Evolutionary conservation across 2,797 vertebrate genomes (phyloP), one percentile per base, ranked within the genome.

Genomic region (Cynodonichthys magdalenae): DNA sequence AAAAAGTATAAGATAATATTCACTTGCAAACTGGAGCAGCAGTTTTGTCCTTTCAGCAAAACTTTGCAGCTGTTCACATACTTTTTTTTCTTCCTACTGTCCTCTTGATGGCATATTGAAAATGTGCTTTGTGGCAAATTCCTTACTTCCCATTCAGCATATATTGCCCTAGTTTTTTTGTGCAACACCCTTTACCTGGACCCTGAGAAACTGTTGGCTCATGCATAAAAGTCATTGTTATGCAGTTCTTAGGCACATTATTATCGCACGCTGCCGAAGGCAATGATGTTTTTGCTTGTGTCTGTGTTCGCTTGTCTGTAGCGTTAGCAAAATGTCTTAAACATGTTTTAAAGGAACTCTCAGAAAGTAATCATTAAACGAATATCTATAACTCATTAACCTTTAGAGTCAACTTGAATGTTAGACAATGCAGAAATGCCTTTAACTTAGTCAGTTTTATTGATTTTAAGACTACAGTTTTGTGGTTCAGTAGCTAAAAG

Each of bases 31-130:
- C 47, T 71, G 53, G 61, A 67, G 36, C 24, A 48, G 41, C 54
- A 49, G 39, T 75, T 75, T 19, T 74, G 79, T 73, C 52, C 41
- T 28, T 66, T 86, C 81, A 85, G 80, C 74, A 63, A 60, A 69
- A 67, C 63, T 63, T 69, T 28, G 69, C 75, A 81, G 77, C 71
- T 81, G 72, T 69, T 80, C 63, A 59, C 69, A 60, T 63, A 6
- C 68, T 15, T 44, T 17, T 12, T 41, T 41, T 44, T 66, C 62
- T 55, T 55, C 46, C 71, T 56, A 29, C 24, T 66, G 56, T 76
- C 68, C 75, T 61, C 9, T 39, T 27, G 49, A 53, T 46, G 58
- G 54, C 59, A 50, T 71, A 51, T 79, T 77, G 28, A 67, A 84
- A 72, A 66, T 63, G 24, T 61, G 80, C 69, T 81, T 69, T 71